These are phyloP conservation scores for Ganaspis sp. DNA, from an alignment of 1,140 invertebrate genomes.

Conservation along the genomic window DNA sequence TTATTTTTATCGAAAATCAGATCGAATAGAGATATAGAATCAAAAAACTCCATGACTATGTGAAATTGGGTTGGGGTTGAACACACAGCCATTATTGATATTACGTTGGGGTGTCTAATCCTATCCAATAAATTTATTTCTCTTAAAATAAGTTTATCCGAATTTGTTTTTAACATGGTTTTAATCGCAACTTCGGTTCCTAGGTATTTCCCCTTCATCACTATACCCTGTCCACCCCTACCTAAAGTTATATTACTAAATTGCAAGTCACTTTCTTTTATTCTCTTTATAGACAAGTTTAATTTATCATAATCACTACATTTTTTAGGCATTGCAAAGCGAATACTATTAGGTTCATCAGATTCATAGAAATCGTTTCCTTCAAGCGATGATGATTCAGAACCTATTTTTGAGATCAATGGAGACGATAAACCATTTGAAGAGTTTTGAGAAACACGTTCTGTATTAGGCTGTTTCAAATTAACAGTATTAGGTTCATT, in stretches of 20 bases:
- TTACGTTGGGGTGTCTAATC: not conserved
- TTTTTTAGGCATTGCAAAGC: too few species aligned
- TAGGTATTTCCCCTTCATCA: not conserved
- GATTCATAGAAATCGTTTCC: too few species aligned
- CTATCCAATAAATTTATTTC: not conserved
- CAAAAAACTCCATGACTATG: not conserved
- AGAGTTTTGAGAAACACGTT: too few species aligned
- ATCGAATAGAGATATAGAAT: not conserved
- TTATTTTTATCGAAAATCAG: not conserved
- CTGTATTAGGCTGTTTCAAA: too few species aligned
- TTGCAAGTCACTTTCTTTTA: not conserved
- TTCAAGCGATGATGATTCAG: too few species aligned
- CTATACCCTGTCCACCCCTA: not conserved
- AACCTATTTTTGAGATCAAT: too few species aligned
- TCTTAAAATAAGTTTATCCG: not conserved
- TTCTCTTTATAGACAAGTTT: not conserved
- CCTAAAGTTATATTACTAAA: not conserved
- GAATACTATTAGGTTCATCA: too few species aligned
- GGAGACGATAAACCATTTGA: too few species aligned
- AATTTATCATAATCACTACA: too few species aligned
- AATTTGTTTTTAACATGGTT: not conserved
- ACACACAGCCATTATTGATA: not conserved
- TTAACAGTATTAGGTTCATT: too few species aligned
- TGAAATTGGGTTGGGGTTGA: not conserved
- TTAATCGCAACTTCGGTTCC: not conserved